A percentile compares a stretch with the other conserved stretches of the same genome.
Conservation (phyloP, 2,888 invertebrate genomes). For the Neria commutata region DNA sequence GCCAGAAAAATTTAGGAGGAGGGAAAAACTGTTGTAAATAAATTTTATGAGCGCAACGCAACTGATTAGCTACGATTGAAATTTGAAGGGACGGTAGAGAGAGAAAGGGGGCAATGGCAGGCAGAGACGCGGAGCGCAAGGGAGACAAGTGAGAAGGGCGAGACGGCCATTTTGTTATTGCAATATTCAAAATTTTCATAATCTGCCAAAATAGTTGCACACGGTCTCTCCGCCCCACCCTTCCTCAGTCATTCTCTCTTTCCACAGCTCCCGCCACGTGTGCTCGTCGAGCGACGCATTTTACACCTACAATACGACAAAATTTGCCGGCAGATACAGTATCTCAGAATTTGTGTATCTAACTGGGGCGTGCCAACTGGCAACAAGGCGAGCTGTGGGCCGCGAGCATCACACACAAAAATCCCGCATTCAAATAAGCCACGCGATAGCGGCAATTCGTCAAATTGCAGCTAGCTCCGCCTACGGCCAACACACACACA, state of each 20-base stretch:
- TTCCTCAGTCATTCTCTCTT: neutral
- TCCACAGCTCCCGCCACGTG: neutral
- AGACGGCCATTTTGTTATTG: neutral
- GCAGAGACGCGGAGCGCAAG: slow-evolving; percentile 17
- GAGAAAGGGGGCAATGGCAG: slow-evolving; percentile 24
- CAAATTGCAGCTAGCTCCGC: slow-evolving; percentile 51
- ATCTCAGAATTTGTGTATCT: slow-evolving; percentile 55
- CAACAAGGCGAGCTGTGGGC: slow-evolving; percentile 20
- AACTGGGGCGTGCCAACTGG: slow-evolving; percentile 51
- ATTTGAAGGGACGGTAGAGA: slow-evolving; percentile 1
- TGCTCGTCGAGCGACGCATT: neutral
- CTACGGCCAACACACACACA: slow-evolving; percentile 39
- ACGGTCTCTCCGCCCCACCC: neutral
- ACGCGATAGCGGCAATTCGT: slow-evolving; percentile 26
- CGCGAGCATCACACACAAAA: slow-evolving; percentile 10
- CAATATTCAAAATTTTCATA: neutral
- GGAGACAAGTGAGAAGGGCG: slow-evolving; percentile 14
- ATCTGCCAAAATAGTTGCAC: neutral
- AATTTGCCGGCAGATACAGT: slow-evolving; percentile 15
- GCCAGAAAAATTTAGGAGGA: neutral
- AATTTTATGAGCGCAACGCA: neutral
- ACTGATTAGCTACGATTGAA: neutral
- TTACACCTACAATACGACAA: slow-evolving; percentile 4
- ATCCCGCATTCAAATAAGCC: slow-evolving; percentile 44
- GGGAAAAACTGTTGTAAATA: no score